Conservation (phyloP, 1,140 invertebrate genomes). For the Venustaconcha ellipsiformis region DNA sequence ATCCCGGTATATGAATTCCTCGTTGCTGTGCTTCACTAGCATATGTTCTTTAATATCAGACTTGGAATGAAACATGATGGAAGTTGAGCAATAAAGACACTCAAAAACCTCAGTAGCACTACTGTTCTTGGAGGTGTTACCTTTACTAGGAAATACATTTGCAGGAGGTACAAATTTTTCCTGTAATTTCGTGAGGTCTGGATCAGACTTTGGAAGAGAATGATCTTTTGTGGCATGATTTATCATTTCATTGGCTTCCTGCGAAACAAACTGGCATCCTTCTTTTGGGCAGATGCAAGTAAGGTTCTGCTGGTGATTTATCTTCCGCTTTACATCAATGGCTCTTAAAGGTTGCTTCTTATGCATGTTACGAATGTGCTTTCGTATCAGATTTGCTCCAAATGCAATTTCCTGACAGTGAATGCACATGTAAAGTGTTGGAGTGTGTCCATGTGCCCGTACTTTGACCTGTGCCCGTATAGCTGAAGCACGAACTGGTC, state of each 20-base stretch:
- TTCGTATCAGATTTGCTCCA: constrained; percentile 36
- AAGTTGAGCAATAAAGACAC: constrained; percentile 38
- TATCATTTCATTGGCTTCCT: constrained; percentile 22
- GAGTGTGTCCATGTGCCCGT: constrained; percentile 28
- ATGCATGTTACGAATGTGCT: constrained; percentile 32
- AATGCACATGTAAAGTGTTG: constrained; percentile 39
- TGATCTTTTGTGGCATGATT: constrained; percentile 41
- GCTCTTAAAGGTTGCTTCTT: constrained; percentile 28
- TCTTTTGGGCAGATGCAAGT: constrained; percentile 37
- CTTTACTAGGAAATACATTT: not conserved
- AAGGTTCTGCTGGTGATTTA: constrained; percentile 18
- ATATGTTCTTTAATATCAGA: constrained; percentile 37
- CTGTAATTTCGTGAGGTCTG: constrained; percentile 3
- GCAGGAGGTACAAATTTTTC: not conserved
- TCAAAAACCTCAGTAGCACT: constrained; percentile 12
- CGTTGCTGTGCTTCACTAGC: constrained; percentile 21
- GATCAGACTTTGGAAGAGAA: constrained; percentile 10
- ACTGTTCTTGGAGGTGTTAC: not conserved
- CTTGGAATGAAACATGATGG: constrained; percentile 9
- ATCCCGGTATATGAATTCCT: constrained; percentile 39
- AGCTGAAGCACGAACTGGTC: constrained; percentile 38
- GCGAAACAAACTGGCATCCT: constrained; percentile 20
- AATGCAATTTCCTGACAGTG: constrained; percentile 36
- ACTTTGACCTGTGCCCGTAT: constrained; percentile 31
- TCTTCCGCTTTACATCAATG: constrained; percentile 39